Percentiles rank a stretch among this genome's conserved stretches.
Conservation (phyloP, 2,113 vertebrate species). For the Semnornis frantzii region DNA sequence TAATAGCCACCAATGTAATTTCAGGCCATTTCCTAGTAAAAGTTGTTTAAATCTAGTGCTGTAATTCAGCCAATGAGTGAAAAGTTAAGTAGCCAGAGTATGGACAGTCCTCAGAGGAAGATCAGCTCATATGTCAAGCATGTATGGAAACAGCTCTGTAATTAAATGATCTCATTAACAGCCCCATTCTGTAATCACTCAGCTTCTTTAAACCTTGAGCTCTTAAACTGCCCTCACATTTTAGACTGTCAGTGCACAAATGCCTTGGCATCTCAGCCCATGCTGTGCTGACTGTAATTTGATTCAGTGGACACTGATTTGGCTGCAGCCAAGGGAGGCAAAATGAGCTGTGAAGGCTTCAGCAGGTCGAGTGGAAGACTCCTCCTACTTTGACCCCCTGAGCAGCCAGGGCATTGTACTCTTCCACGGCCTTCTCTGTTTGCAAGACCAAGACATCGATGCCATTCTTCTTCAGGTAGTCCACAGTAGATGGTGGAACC, state of each 20-base stretch:
- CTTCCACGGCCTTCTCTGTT: constrained; percentile 87
- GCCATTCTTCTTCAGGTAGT: constrained; percentile 84
- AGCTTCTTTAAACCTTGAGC: neutral
- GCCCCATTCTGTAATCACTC: neutral
- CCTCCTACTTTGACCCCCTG: constrained; percentile 88
- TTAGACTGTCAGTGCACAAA: neutral
- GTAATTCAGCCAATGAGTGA: neutral
- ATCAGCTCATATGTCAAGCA: neutral
- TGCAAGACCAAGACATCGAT: constrained; percentile 85
- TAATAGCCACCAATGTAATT: neutral
- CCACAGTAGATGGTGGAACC: constrained; percentile 88
- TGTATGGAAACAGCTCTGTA: neutral
- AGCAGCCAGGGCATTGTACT: constrained; percentile 88
- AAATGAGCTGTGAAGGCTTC: neutral
- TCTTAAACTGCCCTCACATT: neutral
- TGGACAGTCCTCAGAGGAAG: neutral
- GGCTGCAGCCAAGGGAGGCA: neutral
- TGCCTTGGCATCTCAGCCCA: neutral
- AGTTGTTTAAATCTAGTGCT: neutral
- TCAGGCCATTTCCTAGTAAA: neutral
- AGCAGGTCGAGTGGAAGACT: constrained; percentile 97
- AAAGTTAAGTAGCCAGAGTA: neutral
- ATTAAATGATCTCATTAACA: neutral
- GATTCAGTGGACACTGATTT: neutral
- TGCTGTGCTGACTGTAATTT: neutral